Evolutionary conservation across 1,140 invertebrate species (phyloP), one percentile per base, ranked within the genome.

Genomic region (Zaprionus lachaisei): DNA sequence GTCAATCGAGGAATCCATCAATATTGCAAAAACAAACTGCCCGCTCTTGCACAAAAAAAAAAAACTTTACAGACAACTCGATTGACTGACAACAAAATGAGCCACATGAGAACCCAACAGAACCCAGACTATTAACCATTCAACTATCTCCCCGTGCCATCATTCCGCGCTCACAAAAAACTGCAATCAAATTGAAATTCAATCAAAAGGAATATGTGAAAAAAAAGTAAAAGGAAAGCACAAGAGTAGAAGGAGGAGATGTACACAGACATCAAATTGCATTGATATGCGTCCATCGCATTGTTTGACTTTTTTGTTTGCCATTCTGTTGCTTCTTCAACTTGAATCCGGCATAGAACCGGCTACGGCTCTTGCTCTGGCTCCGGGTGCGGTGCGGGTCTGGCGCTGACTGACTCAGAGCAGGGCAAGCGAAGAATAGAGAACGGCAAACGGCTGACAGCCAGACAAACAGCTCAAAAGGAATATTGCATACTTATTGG

Each of bases 401-500:
- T 22, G 47, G 47, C 20, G 47, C 47, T 49, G 47, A 22, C 17
- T 49, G 47, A 37, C 26, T 12, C 55, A 57, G 37, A 3, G 44
- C n/a, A 20, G 44, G 17, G 34, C 66, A n/a, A 34, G 31, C 31
- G 31, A 34, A 11, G 31, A 34, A 34, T n/a, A 6, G 41, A 17
- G 41, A 31, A 57, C 26, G 67, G 60, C 28, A 34, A 58, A 41
- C 54, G 65, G 41, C 49, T 71, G 70, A 85, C 82, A 81, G 82
- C 20, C 67, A 81, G 76, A 86, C 81, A 75, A 85, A 77, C 82
- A 85, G 54, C 71, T 76, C 75, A 62, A 81, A 79, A 81, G 57
- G 71, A 85, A 81, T 79, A 85, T 85, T 85, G 82, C 82, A 86
- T 85, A 85, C 79, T 85, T 85, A 81, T 86, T 75, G 82, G 81